phyloP scores from a whole-genome alignment of 2,797 vertebrate genomes.

The Galaxias olidus region DNA sequence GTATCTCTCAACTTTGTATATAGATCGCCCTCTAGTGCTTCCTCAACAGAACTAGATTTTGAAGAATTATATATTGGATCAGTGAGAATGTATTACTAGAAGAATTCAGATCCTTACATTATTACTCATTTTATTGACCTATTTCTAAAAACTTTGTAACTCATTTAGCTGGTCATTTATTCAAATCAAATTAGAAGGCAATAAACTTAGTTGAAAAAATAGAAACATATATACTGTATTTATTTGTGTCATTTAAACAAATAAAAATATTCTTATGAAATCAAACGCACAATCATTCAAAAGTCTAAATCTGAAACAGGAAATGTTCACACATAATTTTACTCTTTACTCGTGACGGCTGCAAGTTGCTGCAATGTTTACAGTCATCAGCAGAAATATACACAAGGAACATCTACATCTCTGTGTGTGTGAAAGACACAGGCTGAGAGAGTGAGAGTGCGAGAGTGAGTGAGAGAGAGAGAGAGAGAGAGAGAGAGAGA shows the following conservation, averaged over 20 bases:
- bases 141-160: too few species aligned
- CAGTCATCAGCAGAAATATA: constrained; percentile 3
- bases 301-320: constrained; percentile 30
- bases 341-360: constrained; percentile 42
- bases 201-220: too few species aligned
- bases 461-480: constrained; percentile 1
- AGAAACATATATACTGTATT: too few species aligned
- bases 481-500: background rate
- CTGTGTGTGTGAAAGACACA: background rate
- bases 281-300: too few species aligned
- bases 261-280: too few species aligned
- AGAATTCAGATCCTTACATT: too few species aligned
- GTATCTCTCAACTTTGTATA: background rate
- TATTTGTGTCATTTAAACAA: too few species aligned
- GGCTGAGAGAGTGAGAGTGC: background rate
- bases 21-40: constrained; percentile 60
- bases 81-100: too few species aligned
- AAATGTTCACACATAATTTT: constrained; percentile 51
- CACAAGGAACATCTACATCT: background rate
- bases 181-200: too few species aligned
- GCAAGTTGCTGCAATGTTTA: constrained; percentile 37
- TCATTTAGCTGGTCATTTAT: too few species aligned
- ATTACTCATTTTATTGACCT: too few species aligned
- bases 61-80: background rate
- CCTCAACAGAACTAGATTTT: constrained; percentile 36